These are phyloP conservation scores for Florisuga fusca DNA, from an alignment of 2,797 vertebrate species.

Conservation along the genomic window DNA sequence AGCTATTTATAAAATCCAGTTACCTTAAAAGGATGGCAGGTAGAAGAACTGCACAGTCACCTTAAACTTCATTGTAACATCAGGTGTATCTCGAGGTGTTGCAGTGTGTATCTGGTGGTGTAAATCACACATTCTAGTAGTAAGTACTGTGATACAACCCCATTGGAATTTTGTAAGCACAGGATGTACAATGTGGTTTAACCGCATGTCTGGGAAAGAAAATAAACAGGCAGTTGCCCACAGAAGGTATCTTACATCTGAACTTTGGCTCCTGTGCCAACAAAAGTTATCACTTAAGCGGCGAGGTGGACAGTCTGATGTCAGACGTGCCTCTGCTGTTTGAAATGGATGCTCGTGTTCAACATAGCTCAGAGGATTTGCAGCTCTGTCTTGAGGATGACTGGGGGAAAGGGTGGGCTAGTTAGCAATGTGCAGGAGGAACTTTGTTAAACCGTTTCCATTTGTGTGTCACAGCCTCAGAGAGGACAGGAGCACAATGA, in stretches of 20 bases:
- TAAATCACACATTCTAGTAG: constrained; percentile 51
- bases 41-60: neutral
- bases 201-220: constrained; percentile 76
- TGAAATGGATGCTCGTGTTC: constrained; percentile 38
- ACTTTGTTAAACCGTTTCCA: neutral
- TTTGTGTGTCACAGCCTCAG: neutral
- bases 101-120: constrained; percentile 39
- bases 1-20: neutral
- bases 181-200: constrained; percentile 77
- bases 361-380: constrained; percentile 8
- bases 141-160: constrained; percentile 71
- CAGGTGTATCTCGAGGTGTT: constrained; percentile 54
- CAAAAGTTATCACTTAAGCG: constrained; percentile 18
- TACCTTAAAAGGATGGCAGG: neutral
- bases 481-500: neutral
- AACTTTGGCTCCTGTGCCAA: constrained; percentile 20
- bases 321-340: constrained; percentile 28
- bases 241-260: constrained; percentile 72
- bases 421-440: neutral
- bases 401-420: neutral
- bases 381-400: neutral
- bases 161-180: constrained; percentile 81
- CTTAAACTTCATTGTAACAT: neutral
- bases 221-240: constrained; percentile 75
- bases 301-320: constrained; percentile 29